Base-by-base conservation (phyloP, 2,797 vertebrate species). In the Xenopus petersii region DNA sequence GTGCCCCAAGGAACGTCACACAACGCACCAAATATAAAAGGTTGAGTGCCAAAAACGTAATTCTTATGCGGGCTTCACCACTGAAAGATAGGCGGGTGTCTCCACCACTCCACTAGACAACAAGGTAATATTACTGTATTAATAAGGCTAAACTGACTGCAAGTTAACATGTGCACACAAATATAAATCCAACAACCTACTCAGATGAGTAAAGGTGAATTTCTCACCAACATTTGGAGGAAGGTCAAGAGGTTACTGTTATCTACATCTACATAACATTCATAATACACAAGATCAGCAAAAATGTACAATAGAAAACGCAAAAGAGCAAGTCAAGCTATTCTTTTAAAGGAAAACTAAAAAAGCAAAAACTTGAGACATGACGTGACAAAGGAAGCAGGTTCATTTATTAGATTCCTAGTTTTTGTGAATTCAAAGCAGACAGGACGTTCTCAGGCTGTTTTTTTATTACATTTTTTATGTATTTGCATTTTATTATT, bases 271-370 rank as follows among this genome's bases (percentile, higher is more conserved):
- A 81, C 80, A 67, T 74, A 81, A 81, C 65, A 83, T 83, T 76
- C 81, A 55, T 75, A 86, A 84, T 81, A 81, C 84, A 87, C 85
- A 85, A 86, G 82, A 75, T 83, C 83, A 73, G 81, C 81, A 81
- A 80, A 79, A 79, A 79, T 48, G 68, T 80, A 87, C 86, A 90
- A 86, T 87, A 82, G 74, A 77, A 82, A 87, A 86, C 83, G 83
- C 86, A 88, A 86, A 87, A 82, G 55, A 83, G 79, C 81, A 80
- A 69, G 81, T 87, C 86, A 89, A 78, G 59, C 85, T 84, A 82
- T 80, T 87, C 17, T 77, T 78, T 80, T 82, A 84, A 85, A 85
- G 80, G 76, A 88, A 89, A 81, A 58, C 68, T 78, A 64, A 60
- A 75, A 83, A 74, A 84, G 79, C 78, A 84, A 51, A 83, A 80